Evolutionary conservation across 1,140 invertebrate genomes (phyloP).

Genomic region (Tetranychus urticae): DNA sequence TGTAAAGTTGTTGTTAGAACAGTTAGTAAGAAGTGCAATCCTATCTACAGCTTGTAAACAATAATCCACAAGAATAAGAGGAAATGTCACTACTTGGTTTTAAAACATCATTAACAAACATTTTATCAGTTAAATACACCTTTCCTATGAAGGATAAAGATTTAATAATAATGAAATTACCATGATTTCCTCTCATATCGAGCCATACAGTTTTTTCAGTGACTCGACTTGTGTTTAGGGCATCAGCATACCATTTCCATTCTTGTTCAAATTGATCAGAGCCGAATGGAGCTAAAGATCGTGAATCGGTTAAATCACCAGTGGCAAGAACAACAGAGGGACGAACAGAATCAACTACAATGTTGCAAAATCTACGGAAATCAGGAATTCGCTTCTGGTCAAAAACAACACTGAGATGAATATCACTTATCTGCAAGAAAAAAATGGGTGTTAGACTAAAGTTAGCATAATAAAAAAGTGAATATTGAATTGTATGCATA

Average conservation of each 20-base stretch:
- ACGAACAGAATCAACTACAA: slow-evolving; percentile 42
- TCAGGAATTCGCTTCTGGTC: slow-evolving; percentile 45
- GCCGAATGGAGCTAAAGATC: slow-evolving; percentile 45
- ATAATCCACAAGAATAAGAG: too few species aligned
- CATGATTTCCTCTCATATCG: slow-evolving; percentile 84
- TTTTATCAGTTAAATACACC: too few species aligned
- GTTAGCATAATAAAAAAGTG: not conserved
- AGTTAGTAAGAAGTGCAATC: too few species aligned
- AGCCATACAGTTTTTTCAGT: slow-evolving; percentile 49
- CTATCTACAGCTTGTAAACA: too few species aligned
- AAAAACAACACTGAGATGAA: slow-evolving; percentile 64
- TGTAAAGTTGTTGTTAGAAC: too few species aligned
- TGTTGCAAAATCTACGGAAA: slow-evolving; percentile 51
- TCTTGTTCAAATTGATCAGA: slow-evolving; percentile 57
- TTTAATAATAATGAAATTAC: slow-evolving; percentile 25
- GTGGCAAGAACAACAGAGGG: slow-evolving; percentile 52
- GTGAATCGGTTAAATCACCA: slow-evolving; percentile 76
- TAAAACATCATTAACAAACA: too few species aligned
- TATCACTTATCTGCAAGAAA: slow-evolving; percentile 46
- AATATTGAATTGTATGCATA: not conserved
- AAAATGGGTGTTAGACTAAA: not conserved
- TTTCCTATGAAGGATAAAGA: too few species aligned
- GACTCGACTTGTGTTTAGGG: slow-evolving; percentile 40
- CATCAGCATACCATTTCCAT: slow-evolving; percentile 53
- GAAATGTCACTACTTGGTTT: too few species aligned